These are phyloP conservation scores for Leucosticte australis DNA, from an alignment of 2,113 vertebrate species.

Conservation along the genomic window DNA sequence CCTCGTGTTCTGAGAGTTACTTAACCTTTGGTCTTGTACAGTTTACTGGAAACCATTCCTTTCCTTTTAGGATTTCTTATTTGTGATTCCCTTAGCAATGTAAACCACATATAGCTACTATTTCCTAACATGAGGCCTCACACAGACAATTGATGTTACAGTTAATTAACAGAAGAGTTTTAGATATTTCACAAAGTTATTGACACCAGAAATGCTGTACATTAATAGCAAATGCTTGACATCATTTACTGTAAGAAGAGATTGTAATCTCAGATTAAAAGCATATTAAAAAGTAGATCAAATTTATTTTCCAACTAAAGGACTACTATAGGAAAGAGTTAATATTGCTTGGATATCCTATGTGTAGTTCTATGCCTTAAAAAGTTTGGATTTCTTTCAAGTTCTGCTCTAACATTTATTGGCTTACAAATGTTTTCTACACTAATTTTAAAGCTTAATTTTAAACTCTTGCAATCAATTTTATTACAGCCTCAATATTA, in stretches of 20 bases:
- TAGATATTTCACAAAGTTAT: background rate
- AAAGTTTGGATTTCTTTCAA: conserved; percentile 29
- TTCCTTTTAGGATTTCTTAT: conserved; percentile 43
- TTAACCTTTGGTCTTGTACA: conserved; percentile 52
- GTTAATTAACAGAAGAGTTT: background rate
- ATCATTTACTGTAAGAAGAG: background rate
- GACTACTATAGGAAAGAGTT: background rate
- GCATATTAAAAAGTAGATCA: background rate
- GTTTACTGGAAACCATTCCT: conserved; percentile 40
- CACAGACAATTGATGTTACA: background rate
- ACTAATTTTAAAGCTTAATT: background rate
- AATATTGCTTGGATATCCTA: background rate
- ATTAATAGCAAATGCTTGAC: background rate
- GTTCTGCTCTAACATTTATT: background rate
- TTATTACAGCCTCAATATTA: background rate
- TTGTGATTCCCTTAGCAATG: conserved; percentile 27
- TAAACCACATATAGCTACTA: conserved; percentile 5
- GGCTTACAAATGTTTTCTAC: conserved; percentile 3
- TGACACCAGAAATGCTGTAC: background rate
- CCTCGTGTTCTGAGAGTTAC: conserved; percentile 45
- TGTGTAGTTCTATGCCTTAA: background rate
- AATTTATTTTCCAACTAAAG: background rate
- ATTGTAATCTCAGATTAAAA: background rate
- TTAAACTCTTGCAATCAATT: conserved; percentile 6
- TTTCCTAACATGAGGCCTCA: background rate